Evolutionary conservation across 2,888 invertebrate genomes (phyloP).

Genomic region (Agapetus fuscipes): DNA sequence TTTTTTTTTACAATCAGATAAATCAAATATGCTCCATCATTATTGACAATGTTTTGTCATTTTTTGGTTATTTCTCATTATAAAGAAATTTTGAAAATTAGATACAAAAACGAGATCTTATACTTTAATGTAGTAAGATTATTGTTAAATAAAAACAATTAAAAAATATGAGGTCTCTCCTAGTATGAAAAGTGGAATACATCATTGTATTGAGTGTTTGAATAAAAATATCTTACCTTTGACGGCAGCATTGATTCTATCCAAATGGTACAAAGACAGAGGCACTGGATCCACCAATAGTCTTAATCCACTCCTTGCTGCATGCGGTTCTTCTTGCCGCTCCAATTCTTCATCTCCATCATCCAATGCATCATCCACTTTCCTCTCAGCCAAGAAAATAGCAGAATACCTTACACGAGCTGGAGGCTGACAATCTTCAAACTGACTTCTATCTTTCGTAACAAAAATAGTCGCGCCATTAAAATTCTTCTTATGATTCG

Average conservation of each 20-base stretch:
- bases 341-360: slow-evolving; percentile 24
- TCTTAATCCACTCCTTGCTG: slow-evolving; percentile 33
- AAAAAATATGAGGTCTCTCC: too few relatives aligned
- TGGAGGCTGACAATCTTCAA: slow-evolving; percentile 34
- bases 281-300: slow-evolving; percentile 43
- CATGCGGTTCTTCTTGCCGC: slow-evolving; percentile 23
- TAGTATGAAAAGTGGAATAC: too few relatives aligned
- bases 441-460: slow-evolving; percentile 31
- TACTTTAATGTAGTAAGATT: too few relatives aligned
- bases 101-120: too few relatives aligned
- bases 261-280: slow-evolving; percentile 43
- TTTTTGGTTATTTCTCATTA: too few relatives aligned
- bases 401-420: slow-evolving; percentile 41
- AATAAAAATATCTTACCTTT: slow-evolving; percentile 45
- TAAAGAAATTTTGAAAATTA: too few relatives aligned
- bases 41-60: too few relatives aligned
- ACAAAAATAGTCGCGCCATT: slow-evolving; percentile 37
- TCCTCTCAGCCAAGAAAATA: slow-evolving; percentile 33
- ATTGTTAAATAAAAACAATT: too few relatives aligned
- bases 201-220: too few relatives aligned
- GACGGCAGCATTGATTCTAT: slow-evolving; percentile 44
- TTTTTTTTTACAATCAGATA: too few relatives aligned
- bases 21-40: too few relatives aligned
- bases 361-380: slow-evolving; percentile 26
- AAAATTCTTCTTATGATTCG: slow-evolving; percentile 30